A percentile compares a stretch with the other conserved stretches of the same genome.
These are phyloP conservation scores for Syngnathus typhle DNA, from an alignment of 2,113 vertebrate genomes.

Conservation along the genomic window DNA sequence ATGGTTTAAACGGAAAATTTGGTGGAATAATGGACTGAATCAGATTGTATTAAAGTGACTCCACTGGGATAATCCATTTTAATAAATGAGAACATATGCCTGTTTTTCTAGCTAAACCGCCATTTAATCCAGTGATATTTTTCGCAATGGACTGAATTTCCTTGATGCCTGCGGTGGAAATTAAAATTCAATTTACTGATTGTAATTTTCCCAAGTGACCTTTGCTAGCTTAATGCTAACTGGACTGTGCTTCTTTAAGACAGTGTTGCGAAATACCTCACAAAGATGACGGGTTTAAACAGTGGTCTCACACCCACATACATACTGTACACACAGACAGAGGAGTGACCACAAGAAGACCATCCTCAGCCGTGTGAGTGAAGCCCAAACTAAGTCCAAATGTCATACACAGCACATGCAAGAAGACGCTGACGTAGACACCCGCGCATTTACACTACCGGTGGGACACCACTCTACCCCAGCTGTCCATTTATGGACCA, in stretches of 20 bases:
- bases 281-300: slow-evolving; percentile 34
- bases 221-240: not conserved
- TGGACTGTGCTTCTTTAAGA: slow-evolving; percentile 31
- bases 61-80: slow-evolving; percentile 3
- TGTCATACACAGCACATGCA: slow-evolving; percentile 11
- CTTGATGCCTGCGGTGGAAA: not conserved
- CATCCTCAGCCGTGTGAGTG: no score
- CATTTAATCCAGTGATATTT: not conserved
- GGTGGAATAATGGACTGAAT: slow-evolving; percentile 13
- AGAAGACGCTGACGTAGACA: slow-evolving; percentile 15
- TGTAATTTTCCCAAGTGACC: not conserved
- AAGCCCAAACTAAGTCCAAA: not conserved
- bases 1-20: not conserved
- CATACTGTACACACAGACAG: not conserved
- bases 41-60: slow-evolving; percentile 28
- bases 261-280: slow-evolving; percentile 53
- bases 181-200: not conserved
- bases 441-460: slow-evolving; percentile 7
- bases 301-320: slow-evolving; percentile 14
- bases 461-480: not conserved
- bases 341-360: no score
- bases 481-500: slow-evolving; percentile 9
- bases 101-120: not conserved
- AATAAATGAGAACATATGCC: slow-evolving; percentile 5
- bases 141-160: not conserved